Evolutionary conservation across 2,888 invertebrate species (phyloP), one percentile per base, ranked within the genome.

Genomic region (Parnassius mnemosyne): DNA sequence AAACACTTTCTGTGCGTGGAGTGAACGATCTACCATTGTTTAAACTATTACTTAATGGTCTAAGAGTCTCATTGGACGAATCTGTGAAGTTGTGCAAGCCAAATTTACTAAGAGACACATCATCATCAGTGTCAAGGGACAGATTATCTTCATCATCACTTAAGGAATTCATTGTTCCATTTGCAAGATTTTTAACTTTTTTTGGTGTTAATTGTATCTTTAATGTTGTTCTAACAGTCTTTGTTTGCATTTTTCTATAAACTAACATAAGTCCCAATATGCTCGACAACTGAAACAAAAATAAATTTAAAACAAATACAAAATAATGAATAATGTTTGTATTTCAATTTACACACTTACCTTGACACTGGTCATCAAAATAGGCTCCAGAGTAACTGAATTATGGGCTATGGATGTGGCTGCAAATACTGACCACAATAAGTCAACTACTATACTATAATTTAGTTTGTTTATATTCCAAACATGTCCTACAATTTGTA

Each of bases 71-170:
- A 68, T 80, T 84, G 3, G 89, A 89, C 3, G 89, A 89, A 61
- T 85, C 85, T 1, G 89, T 81, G 53, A 84, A 79, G 67, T 84
- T 87, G 65, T 87, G 84, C 64, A 91, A 68, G 42, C 91, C 90
- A 69, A 85, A 90, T 77, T 89, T 89, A 70, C 85, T 83, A 1
- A 91, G 71, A 42, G 90, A 90, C 11, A 91, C 89, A 71, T 91
- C 90, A 69, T 90, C 89, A 68, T 89, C 90, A 3, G 89, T 87
- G 58, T 91, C 91, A 58, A 85, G 71, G 54, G 79, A 78, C 66
- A 78, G 71, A 60, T 71, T 71, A 58, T 88, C 85, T 34, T 87
- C 85, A 53, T 82, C 81, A 9, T 84, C 80, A 57, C 77, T 68
- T 49, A 77, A 68, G 41, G 74, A 71, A 66, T 76, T 81, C n/a